Evolutionary conservation across 1,140 invertebrate genomes (phyloP).

Genomic region (Wiebesia pumilae): DNA sequence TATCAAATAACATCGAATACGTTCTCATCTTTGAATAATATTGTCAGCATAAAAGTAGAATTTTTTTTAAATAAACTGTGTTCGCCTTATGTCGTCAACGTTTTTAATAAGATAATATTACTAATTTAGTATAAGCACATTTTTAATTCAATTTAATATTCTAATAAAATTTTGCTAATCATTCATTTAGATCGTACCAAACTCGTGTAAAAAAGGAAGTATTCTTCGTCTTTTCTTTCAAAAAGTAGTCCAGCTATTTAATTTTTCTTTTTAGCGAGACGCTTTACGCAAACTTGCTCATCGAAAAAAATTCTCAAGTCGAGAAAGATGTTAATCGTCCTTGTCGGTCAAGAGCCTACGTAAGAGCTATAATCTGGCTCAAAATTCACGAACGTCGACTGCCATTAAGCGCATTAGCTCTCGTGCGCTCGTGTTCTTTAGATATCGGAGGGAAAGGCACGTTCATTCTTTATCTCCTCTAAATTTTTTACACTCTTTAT

Average conservation of each 20-base stretch:
- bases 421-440: conserved; percentile 55
- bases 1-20: too few species aligned
- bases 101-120: too few species aligned
- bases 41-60: too few species aligned
- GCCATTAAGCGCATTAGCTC: conserved; percentile 61
- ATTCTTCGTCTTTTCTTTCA: neutral
- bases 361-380: conserved; percentile 57
- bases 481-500: conserved; percentile 16
- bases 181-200: too few species aligned
- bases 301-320: neutral
- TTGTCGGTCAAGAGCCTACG: conserved; percentile 51
- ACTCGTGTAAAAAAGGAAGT: too few species aligned
- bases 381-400: conserved; percentile 67
- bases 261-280: neutral
- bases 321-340: conserved; percentile 58
- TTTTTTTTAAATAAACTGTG: too few species aligned
- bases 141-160: too few species aligned
- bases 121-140: too few species aligned
- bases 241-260: neutral
- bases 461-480: conserved; percentile 37
- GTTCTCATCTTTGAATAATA: too few species aligned
- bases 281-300: neutral
- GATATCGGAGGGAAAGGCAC: conserved; percentile 42
- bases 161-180: too few species aligned
- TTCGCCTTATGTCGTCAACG: too few species aligned